Percentiles rank a stretch among this genome's conserved stretches.
These are phyloP conservation scores for Mactra quadrangularis DNA, from an alignment of 1,140 invertebrate genomes.

Conservation along the genomic window DNA sequence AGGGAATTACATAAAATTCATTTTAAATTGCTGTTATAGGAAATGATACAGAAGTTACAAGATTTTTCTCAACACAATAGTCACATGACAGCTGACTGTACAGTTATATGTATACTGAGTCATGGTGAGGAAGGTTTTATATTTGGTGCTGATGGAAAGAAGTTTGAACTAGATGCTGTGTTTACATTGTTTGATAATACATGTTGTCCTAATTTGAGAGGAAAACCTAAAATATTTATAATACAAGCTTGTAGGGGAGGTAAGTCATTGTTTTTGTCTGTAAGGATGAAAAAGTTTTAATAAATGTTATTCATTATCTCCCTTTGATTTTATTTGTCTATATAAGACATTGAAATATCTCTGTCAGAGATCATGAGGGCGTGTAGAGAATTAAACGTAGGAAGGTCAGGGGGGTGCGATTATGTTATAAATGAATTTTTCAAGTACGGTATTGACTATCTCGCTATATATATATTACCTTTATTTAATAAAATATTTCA, in stretches of 20 bases:
- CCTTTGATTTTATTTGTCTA: too few relatives aligned
- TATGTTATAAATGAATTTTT: too few relatives aligned
- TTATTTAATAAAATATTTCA: too few relatives aligned
- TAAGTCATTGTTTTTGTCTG: constrained; percentile 58
- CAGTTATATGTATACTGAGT: constrained; percentile 78
- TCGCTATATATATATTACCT: too few relatives aligned
- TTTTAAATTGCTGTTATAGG: constrained; percentile 67
- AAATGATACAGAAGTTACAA: constrained; percentile 75
- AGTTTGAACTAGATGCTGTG: constrained; percentile 76
- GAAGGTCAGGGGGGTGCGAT: too few relatives aligned
- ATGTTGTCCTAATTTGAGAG: constrained; percentile 74
- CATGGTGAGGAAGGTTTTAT: constrained; percentile 80
- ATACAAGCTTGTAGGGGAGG: constrained; percentile 83
- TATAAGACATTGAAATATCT: too few relatives aligned
- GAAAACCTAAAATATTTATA: constrained; percentile 82
- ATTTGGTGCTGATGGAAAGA: constrained; percentile 79
- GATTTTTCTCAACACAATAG: constrained; percentile 69
- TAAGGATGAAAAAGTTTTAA: too few relatives aligned
- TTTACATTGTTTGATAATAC: constrained; percentile 79
- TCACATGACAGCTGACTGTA: constrained; percentile 71
- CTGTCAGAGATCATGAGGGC: too few relatives aligned
- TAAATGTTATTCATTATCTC: too few relatives aligned
- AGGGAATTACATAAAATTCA: too few relatives aligned
- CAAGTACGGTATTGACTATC: too few relatives aligned
- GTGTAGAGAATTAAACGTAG: too few relatives aligned